Conservation (phyloP, 2,113 vertebrate genomes). For the Vombatus ursinus region DNA sequence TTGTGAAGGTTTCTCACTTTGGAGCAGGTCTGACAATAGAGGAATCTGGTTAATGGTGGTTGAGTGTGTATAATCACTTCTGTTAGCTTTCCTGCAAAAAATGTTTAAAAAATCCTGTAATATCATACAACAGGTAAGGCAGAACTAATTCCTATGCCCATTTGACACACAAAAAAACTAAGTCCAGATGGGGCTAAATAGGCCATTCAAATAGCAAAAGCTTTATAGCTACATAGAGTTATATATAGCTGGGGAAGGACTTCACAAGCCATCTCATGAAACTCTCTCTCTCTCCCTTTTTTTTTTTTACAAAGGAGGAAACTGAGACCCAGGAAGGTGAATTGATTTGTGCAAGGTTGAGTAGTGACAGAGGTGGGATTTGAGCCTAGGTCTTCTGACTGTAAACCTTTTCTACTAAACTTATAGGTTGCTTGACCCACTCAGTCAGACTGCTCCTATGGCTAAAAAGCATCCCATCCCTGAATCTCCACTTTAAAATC, state of each 20-base stretch:
- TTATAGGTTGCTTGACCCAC: background rate
- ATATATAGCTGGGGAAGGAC: background rate
- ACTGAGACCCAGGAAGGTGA: background rate
- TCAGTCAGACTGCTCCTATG: slow-evolving; percentile 2
- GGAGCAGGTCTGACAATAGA: background rate
- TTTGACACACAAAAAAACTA: background rate
- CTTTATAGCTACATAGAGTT: background rate
- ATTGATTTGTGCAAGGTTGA: background rate
- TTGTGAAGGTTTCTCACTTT: background rate
- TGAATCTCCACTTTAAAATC: slow-evolving; percentile 22
- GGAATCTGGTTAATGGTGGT: background rate
- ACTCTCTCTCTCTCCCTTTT: background rate
- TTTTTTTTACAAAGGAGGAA: background rate
- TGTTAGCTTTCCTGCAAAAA: background rate
- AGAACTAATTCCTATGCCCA: background rate
- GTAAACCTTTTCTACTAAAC: background rate
- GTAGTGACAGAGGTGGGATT: background rate
- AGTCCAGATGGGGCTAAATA: background rate
- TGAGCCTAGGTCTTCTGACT: background rate
- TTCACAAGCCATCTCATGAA: background rate
- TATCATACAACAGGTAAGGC: background rate
- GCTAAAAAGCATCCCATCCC: background rate
- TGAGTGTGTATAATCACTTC: background rate
- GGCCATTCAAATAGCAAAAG: background rate
- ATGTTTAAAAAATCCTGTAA: background rate